Base-by-base conservation (phyloP, 2,113 vertebrate genomes). In the Trochalopteron elliotii region DNA sequence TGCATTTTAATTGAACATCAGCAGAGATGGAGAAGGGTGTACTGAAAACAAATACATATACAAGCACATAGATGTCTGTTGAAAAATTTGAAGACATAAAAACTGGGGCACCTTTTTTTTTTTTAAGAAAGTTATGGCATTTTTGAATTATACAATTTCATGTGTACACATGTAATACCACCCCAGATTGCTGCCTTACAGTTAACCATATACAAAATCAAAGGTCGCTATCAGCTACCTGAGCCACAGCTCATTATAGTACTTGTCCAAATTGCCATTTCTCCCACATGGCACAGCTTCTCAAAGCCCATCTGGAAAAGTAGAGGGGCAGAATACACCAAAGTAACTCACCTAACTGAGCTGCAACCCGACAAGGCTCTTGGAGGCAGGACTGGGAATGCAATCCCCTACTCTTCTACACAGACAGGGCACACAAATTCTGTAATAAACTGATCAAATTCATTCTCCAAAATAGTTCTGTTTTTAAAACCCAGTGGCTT, bases 1-100 rank as follows among this genome's bases (percentile, higher is more conserved):
- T 95, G 89, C 92, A 97, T 97, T 93, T 96, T 94, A 96, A 97
- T 68, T 96, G 88, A 78, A 75, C 71, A 93, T 47, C 49, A 55
- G 69, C 81, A 81, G 33, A 63, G 59, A 93, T 2, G 12, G 47
- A 72, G 65, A 91, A 89, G 61, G 19, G 37, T 65, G 82, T 6
- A 45, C 13, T 28, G 42, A 52, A 93, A 94, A 83, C 42, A 77
- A 93, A 87, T 25, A 87, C 18, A 5, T 50, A 52, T 11, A 71
- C 7, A 31, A 9, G 45, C 33, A 83, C 9, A 60, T 1, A 47
- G 22, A n/a, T 10, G n/a, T 61, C 35, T 49, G 18, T 11, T 33
- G 55, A 87, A 83, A 81, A 81, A 53, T 8, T 39, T 85, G 15
- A 65, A 76, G 53, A 85, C 33, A 22, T 11, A 9, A 12, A 92